Conservation (phyloP, 2,113 vertebrate genomes). For the Mormyrus iriodes region DNA sequence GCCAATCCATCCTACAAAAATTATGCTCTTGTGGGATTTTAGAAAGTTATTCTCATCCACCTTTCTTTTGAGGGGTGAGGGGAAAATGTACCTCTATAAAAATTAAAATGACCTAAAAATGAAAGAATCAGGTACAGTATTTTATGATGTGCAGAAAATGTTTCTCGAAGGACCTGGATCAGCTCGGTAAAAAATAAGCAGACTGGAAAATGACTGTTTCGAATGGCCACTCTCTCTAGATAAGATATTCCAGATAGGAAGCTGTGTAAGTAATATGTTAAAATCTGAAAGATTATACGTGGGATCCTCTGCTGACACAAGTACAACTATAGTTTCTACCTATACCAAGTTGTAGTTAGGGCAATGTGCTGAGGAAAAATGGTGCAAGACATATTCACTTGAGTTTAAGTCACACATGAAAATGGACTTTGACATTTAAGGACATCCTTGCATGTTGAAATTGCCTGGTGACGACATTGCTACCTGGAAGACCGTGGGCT, state of each 20-base stretch:
- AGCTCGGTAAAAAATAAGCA: background rate
- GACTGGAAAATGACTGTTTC: background rate
- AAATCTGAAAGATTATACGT: background rate
- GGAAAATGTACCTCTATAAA: background rate
- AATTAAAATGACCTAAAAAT: background rate
- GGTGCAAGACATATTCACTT: background rate
- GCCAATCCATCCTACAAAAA: background rate
- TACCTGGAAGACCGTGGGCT: background rate
- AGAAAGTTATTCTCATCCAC: background rate
- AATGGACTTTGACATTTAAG: background rate
- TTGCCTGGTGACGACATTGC: background rate
- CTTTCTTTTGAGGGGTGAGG: background rate
- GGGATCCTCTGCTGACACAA: background rate
- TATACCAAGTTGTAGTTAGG: background rate
- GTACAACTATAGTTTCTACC: background rate
- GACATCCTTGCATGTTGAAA: background rate
- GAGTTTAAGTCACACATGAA: background rate
- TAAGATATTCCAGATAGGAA: background rate
- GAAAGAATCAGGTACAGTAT: background rate
- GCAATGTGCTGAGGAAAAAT: background rate
- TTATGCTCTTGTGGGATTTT: background rate
- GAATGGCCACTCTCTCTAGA: background rate
- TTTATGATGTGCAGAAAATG: background rate
- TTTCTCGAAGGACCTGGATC: background rate
- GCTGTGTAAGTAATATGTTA: background rate